Evolutionary conservation across 2,797 vertebrate genomes (phyloP).

Genomic region (Agapornis canus): DNA sequence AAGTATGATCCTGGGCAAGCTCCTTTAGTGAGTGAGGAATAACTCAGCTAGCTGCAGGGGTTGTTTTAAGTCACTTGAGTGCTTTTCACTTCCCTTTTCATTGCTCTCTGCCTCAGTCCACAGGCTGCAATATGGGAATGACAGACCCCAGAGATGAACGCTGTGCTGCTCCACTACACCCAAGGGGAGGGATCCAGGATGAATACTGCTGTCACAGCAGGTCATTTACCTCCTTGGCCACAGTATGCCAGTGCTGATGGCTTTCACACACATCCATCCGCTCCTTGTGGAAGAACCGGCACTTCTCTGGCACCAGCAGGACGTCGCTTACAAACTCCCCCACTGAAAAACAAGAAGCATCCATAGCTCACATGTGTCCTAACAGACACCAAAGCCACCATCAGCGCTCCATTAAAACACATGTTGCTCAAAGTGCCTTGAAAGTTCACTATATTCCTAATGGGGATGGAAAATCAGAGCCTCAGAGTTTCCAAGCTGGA

Average conservation of each 20-base stretch:
- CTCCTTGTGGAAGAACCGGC: slow-evolving; percentile 97
- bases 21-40: neutral
- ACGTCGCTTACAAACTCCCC: slow-evolving; percentile 96
- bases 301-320: slow-evolving; percentile 94
- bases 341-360: slow-evolving; percentile 79
- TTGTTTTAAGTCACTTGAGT: neutral
- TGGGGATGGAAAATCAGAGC: accelerated
- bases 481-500: neutral
- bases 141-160: neutral
- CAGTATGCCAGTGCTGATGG: slow-evolving; percentile 91
- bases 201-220: neutral
- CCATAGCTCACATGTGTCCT: neutral
- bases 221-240: slow-evolving; percentile 90
- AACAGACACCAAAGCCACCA: neutral
- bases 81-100: neutral
- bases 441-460: neutral
- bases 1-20: neutral
- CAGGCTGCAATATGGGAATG: neutral
- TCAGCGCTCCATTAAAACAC: neutral
- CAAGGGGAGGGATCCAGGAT: neutral
- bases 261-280: slow-evolving; percentile 90
- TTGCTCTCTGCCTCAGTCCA: neutral
- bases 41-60: neutral
- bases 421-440: neutral
- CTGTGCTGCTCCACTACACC: neutral